Percentiles rank a stretch among this genome's conserved stretches.
phyloP scores from a whole-genome alignment of 2,113 vertebrate genomes.

The Oreamnos americanus region DNA sequence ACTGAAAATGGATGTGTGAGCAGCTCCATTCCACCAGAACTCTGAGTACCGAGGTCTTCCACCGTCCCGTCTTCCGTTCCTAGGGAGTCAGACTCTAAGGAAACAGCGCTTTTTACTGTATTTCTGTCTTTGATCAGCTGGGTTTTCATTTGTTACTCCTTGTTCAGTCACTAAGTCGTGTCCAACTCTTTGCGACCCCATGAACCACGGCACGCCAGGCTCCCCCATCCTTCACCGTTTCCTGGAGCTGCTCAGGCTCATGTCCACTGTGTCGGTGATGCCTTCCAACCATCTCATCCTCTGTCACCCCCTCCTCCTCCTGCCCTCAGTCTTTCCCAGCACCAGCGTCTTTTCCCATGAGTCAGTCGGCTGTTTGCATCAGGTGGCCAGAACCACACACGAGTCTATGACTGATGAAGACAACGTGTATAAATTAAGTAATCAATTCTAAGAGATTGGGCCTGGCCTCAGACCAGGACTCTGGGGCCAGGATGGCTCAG shows the following conservation, averaged over 20 bases:
- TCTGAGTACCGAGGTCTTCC: not conserved
- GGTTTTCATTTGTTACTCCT: not conserved
- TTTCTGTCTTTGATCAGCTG: conserved; percentile 1
- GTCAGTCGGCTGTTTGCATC: not conserved
- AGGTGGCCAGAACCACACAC: not conserved
- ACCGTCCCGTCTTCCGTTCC: not conserved
- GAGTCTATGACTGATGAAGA: conserved; percentile 27
- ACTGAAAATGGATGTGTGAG: not conserved
- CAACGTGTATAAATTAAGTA: not conserved
- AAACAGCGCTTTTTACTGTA: not conserved
- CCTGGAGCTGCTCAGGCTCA: not conserved
- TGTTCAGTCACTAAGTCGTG: not conserved
- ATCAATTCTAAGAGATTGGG: not conserved
- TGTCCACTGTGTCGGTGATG: not conserved
- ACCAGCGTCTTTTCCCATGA: not conserved
- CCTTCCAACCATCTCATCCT: not conserved
- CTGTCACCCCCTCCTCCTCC: not conserved
- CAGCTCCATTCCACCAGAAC: not conserved
- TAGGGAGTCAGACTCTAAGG: not conserved
- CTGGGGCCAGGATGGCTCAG: not conserved
- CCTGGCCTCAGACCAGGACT: not conserved
- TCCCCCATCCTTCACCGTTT: fast-evolving
- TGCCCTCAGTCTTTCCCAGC: not conserved
- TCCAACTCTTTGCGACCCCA: not conserved
- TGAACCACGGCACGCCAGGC: not conserved